A percentile compares a stretch with the other conserved stretches of the same genome.
Conservation (phyloP, 2,113 vertebrate species). For the Vicugna pacos region DNA sequence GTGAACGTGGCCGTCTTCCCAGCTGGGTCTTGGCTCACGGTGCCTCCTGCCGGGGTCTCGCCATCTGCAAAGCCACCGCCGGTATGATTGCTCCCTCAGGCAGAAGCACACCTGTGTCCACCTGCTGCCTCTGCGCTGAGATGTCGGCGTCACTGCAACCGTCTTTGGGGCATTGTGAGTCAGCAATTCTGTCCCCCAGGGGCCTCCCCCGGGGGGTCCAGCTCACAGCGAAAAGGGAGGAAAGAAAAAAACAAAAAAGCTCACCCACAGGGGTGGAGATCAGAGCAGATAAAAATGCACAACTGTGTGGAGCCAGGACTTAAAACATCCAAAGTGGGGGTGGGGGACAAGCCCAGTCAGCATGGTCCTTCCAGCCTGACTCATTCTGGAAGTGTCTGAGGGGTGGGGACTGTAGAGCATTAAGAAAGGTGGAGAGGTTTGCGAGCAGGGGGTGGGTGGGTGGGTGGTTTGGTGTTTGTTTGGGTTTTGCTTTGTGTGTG, state of each 20-base stretch:
- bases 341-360: rapidly evolving
- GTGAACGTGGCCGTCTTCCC: background rate
- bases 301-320: background rate
- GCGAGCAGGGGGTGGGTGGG: rapidly evolving
- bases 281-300: background rate
- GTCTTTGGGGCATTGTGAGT: rapidly evolving
- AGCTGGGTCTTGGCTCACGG: rapidly evolving
- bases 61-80: rapidly evolving
- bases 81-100: too few relatives aligned
- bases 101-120: background rate
- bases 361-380: rapidly evolving
- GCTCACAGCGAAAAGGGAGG: background rate
- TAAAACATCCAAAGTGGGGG: background rate
- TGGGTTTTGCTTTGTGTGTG: rapidly evolving
- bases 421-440: background rate
- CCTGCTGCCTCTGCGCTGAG: rapidly evolving
- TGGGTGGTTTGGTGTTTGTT: too few relatives aligned
- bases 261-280: rapidly evolving
- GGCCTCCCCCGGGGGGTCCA: background rate
- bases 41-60: background rate
- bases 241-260: too few relatives aligned
- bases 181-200: background rate
- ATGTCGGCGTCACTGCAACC: rapidly evolving
- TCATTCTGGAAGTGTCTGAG: background rate
- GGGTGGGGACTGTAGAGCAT: rapidly evolving